Conservation (phyloP, 2,113 vertebrate species). For the Anoura caudifer region DNA sequence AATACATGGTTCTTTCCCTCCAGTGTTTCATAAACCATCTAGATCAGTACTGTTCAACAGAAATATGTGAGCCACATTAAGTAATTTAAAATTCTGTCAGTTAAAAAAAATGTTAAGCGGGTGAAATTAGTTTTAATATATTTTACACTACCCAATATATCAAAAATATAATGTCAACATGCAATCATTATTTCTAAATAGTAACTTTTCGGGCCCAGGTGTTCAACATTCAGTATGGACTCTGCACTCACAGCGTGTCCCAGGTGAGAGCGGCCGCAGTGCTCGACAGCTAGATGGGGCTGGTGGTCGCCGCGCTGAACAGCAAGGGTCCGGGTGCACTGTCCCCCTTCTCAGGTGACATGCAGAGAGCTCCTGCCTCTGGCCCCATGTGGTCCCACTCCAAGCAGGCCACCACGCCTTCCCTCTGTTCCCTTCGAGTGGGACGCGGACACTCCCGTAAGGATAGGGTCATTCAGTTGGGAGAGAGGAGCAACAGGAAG, state of each 20-base stretch:
- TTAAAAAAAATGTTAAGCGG: neutral
- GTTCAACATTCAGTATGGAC: neutral
- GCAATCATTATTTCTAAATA: neutral
- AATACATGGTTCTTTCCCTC: neutral
- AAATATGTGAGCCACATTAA: neutral
- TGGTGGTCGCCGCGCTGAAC: neutral
- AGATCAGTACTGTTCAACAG: neutral
- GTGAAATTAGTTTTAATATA: constrained; percentile 13
- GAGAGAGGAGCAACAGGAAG: neutral
- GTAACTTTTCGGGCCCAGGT: neutral
- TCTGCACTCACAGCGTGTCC: neutral
- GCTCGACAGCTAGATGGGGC: neutral
- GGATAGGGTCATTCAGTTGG: neutral
- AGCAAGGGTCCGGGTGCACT: neutral
- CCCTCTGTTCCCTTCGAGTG: neutral
- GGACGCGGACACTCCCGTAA: neutral
- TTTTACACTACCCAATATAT: constrained; percentile 6
- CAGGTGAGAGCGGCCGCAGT: neutral
- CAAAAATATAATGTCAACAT: neutral
- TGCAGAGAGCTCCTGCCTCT: neutral
- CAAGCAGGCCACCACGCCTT: neutral
- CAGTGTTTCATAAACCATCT: neutral
- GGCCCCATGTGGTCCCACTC: neutral
- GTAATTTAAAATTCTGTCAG: neutral
- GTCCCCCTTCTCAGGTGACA: neutral